phyloP scores from a whole-genome alignment of 2,113 vertebrate genomes.

The Trematomus loennbergii region DNA sequence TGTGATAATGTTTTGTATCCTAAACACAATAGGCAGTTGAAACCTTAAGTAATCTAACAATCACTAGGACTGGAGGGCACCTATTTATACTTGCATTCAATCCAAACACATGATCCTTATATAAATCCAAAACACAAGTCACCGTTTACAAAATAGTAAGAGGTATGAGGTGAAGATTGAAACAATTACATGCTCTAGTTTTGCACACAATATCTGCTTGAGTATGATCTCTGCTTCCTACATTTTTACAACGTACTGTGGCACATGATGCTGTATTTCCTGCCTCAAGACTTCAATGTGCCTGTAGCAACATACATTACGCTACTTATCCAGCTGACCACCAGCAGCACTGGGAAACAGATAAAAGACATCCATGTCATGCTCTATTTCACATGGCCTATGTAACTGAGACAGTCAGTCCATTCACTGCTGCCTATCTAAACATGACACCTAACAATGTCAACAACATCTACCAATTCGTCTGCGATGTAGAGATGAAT shows the following conservation, averaged over 20 bases:
- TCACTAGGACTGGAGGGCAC: not conserved
- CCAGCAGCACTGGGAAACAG: constrained; percentile 13
- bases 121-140: not conserved
- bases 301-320: not conserved
- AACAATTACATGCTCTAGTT: not conserved
- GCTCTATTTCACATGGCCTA: constrained; percentile 51
- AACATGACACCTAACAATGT: constrained; percentile 64
- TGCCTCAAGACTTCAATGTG: constrained; percentile 5
- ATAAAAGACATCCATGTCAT: constrained; percentile 46
- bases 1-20: not conserved
- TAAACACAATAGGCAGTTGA: not conserved
- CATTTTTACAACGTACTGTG: not conserved
- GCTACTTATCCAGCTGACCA: constrained; percentile 35
- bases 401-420: constrained; percentile 61
- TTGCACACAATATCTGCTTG: not conserved
- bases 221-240: not conserved
- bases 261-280: not conserved
- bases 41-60: constrained; percentile 10
- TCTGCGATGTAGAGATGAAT: constrained; percentile 5
- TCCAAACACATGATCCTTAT: not conserved
- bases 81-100: not conserved
- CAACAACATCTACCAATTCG: constrained; percentile 52
- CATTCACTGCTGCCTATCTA: constrained; percentile 44
- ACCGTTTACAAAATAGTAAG: not conserved
- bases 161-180: not conserved